These are phyloP conservation scores for Myoxocephalus aenaeus DNA, from an alignment of 2,797 vertebrate species.

Conservation along the genomic window DNA sequence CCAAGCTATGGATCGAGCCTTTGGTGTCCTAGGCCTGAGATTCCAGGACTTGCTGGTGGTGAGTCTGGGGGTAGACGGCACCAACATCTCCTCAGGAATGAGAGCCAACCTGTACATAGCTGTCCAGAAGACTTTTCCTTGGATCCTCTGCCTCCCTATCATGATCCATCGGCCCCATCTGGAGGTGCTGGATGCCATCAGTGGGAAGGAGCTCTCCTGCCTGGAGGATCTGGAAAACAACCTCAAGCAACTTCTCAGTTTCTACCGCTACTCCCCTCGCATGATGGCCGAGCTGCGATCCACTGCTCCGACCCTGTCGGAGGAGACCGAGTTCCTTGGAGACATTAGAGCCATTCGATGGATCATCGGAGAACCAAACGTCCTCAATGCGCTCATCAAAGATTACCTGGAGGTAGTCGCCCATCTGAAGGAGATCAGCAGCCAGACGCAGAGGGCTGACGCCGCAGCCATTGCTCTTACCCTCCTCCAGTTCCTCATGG, in stretches of 20 bases:
- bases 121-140: constrained; percentile 93
- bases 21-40: constrained; percentile 89
- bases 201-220: constrained; percentile 95
- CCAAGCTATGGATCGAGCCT: constrained; percentile 92
- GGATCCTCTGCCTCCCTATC: constrained; percentile 94
- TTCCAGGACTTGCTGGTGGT: constrained; percentile 92
- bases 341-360: constrained; percentile 94
- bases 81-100: constrained; percentile 89
- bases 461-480: constrained; percentile 94
- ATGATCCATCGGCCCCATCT: constrained; percentile 96
- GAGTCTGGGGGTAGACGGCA: constrained; percentile 92
- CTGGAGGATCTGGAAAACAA: constrained; percentile 97
- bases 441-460: constrained; percentile 93
- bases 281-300: constrained; percentile 93
- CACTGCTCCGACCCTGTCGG: constrained; percentile 91
- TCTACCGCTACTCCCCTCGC: constrained; percentile 95
- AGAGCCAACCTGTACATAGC: constrained; percentile 92
- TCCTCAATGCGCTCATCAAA: constrained; percentile 95
- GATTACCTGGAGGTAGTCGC: constrained; percentile 96
- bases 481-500: constrained; percentile 95
- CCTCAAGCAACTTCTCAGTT: constrained; percentile 95
- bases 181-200: constrained; percentile 94
- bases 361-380: constrained; percentile 96
- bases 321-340: constrained; percentile 95
- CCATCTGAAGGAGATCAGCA: constrained; percentile 95